Base-by-base conservation (phyloP, 2,888 invertebrate genomes). In the Lasioglossum morio region DNA sequence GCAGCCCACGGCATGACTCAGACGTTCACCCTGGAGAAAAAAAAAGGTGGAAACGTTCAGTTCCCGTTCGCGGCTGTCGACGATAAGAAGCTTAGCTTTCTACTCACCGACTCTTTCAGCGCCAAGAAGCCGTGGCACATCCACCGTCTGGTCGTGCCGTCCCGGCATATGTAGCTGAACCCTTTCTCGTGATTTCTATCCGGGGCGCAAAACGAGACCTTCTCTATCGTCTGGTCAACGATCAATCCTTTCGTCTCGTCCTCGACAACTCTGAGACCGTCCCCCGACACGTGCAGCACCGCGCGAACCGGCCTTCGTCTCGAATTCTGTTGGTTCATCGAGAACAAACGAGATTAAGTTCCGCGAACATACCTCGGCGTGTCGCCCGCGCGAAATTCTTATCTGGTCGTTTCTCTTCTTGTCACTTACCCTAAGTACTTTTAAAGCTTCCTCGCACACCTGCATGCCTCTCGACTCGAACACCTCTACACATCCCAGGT, bases 111-210 rank as follows among this genome's bases (percentile, higher is more conserved):
- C 96, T 99, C 99, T 94, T 99, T 98, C 78, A 98, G 96, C 77
- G 99, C 99, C 89, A 99, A 96, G 95, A 99, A 99, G 63, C 99
- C 99, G 96, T 99, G 99, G 95, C 99, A 99, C 99, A 99, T 99
- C 99, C 99, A 99, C 30, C 99, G 97, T 10, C 99, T 97, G 0
- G 99, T 99, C 23, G 99, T 99, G 84, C 99, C 99, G 95, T 99
- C 99, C 84, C 99, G 97, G 95, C 99, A 99, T 90, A 99, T 99
- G 96, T 99, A 99, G 88, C 99, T 99, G 96, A 99, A 99, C 34
- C 99, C 99, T 89, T 98, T 97, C 93, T 99, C 99, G 94, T 99
- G 98, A 95, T 99, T 99, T 86, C 99, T 97, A 95, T 99, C 99
- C 1, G 99, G 99, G 12, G 99, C 99, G 96, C 99, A 99, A 95